A percentile compares a stretch with the other conserved stretches of the same genome.
Conservation (phyloP, 2,113 vertebrate genomes). For the Ochotona princeps region DNA sequence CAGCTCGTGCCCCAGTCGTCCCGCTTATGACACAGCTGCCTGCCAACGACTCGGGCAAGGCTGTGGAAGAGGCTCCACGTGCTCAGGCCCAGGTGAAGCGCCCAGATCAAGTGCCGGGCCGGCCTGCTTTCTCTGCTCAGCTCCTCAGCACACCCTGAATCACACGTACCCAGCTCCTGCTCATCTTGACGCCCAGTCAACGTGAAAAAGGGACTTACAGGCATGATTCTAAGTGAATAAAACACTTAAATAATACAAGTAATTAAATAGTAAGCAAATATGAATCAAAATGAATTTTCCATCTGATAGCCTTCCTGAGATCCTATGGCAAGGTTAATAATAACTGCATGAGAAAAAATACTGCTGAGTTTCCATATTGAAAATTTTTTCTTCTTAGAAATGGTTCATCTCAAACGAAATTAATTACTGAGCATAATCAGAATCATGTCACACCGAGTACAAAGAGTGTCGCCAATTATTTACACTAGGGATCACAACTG, state of each 20-base stretch:
- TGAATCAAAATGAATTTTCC: conserved; percentile 81
- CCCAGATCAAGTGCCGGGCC: too few relatives aligned
- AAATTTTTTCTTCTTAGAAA: conserved; percentile 77
- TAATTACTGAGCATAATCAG: conserved; percentile 72
- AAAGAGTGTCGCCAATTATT: conserved; percentile 56
- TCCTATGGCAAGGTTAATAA: conserved; percentile 80
- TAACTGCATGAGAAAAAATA: conserved; percentile 79
- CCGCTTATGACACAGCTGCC: too few relatives aligned
- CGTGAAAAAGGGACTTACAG: conserved; percentile 77
- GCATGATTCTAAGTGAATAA: conserved; percentile 81
- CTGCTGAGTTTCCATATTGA: conserved; percentile 82
- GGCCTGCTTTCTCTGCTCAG: not conserved
- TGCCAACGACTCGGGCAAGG: too few relatives aligned
- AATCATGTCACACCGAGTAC: conserved; percentile 56
- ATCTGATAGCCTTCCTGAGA: conserved; percentile 79
- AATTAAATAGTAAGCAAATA: conserved; percentile 84
- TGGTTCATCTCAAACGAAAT: conserved; percentile 64
- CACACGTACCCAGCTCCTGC: conserved; percentile 58
- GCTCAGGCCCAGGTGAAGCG: too few relatives aligned
- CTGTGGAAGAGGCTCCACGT: too few relatives aligned
- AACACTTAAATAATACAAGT: conserved; percentile 81
- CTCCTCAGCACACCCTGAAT: conserved; percentile 47
- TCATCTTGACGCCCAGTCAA: conserved; percentile 75
- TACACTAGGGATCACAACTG: conserved; percentile 68
- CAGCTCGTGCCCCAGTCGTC: too few relatives aligned